Percentiles rank a stretch among this genome's conserved stretches.
Conservation (phyloP, 2,888 invertebrate species). For the Aelia acuminata region DNA sequence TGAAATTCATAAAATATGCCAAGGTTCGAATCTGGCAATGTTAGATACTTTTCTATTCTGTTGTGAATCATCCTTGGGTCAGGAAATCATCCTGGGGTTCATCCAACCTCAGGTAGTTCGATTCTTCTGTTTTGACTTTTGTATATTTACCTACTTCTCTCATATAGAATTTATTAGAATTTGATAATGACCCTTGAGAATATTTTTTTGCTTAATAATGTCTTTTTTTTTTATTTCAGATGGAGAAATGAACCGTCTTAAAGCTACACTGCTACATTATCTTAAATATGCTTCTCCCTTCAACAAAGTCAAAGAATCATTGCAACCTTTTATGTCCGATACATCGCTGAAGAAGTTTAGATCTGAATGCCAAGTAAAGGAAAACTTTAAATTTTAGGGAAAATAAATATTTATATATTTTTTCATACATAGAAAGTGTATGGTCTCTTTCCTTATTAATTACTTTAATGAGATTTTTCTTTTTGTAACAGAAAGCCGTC, state of each 20-base stretch:
- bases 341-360: slow-evolving; percentile 80
- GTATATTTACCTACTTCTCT: no score
- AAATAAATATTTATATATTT: slow-evolving; percentile 4
- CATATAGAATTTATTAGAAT: neutral
- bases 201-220: neutral
- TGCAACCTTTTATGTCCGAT: slow-evolving; percentile 76
- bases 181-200: neutral
- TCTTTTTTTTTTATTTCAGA: slow-evolving; percentile 13
- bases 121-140: no score
- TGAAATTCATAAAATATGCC: no score
- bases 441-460: neutral
- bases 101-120: no score
- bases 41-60: no score
- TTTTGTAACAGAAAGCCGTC: slow-evolving; percentile 77
- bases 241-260: slow-evolving; percentile 64
- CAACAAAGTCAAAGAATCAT: slow-evolving; percentile 74
- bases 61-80: no score
- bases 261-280: slow-evolving; percentile 68
- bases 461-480: neutral
- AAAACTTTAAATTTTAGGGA: no score
- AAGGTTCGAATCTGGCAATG: no score
- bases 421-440: neutral
- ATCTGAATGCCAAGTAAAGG: slow-evolving; percentile 77
- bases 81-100: no score
- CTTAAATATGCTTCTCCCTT: slow-evolving; percentile 69